Conservation (phyloP, 2,888 invertebrate genomes). For the Nysson spinosus region DNA sequence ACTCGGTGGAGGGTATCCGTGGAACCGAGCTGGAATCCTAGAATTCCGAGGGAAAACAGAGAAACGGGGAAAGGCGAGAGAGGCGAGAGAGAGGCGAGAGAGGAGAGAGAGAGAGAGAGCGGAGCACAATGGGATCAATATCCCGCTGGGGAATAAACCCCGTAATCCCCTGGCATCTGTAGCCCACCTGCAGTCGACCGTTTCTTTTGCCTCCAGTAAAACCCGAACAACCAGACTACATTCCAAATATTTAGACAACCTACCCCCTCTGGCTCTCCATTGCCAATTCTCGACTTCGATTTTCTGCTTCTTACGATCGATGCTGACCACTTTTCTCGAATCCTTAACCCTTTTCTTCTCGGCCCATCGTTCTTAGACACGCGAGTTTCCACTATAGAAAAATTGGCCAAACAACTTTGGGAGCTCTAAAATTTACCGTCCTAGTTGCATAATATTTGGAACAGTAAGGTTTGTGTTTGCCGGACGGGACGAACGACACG, state of each 20-base stretch:
- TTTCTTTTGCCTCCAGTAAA: slow-evolving; percentile 69
- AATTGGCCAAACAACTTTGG: no score
- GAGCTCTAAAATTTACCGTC: no score
- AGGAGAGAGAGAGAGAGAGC: slow-evolving; percentile 16
- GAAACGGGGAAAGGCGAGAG: not conserved
- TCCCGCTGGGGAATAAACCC: slow-evolving; percentile 76
- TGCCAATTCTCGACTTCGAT: slow-evolving; percentile 58
- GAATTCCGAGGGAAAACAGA: slow-evolving; percentile 3
- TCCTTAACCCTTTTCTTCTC: not conserved
- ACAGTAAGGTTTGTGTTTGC: no score
- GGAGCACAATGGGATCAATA: slow-evolving; percentile 76
- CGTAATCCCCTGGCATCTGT: slow-evolving; percentile 76
- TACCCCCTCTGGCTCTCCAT: slow-evolving; percentile 40
- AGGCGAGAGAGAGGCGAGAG: not conserved
- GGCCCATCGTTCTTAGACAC: no score
- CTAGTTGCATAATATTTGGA: no score
- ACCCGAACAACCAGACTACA: slow-evolving; percentile 40
- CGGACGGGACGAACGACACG: not conserved
- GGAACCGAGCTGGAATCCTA: no score
- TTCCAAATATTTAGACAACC: slow-evolving; percentile 75
- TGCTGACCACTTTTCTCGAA: not conserved
- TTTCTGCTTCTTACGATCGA: slow-evolving; percentile 4
- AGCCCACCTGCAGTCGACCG: slow-evolving; percentile 76
- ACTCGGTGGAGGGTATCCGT: no score
- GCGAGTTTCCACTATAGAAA: no score